These are phyloP conservation scores for Drosophila affinis DNA, from an alignment of 2,888 invertebrate species.

Conservation along the genomic window DNA sequence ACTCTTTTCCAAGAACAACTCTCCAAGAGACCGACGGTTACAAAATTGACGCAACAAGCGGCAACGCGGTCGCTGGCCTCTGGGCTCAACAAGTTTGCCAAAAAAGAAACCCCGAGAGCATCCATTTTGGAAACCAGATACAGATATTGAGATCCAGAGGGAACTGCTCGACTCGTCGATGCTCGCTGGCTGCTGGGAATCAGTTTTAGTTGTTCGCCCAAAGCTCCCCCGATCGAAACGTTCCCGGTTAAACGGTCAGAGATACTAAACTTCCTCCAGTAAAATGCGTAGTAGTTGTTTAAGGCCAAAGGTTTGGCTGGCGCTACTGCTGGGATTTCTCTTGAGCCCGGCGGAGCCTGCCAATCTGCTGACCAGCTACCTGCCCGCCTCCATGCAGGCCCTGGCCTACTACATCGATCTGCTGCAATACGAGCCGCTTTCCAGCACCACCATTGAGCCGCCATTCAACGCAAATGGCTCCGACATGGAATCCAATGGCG, in stretches of 20 bases:
- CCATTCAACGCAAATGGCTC: slow-evolving; percentile 74
- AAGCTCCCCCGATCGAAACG: slow-evolving; percentile 65
- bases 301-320: slow-evolving; percentile 23
- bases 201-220: slow-evolving; percentile 66
- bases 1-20: slow-evolving; percentile 75
- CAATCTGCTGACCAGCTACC: slow-evolving; percentile 80
- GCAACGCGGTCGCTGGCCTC: slow-evolving; percentile 73
- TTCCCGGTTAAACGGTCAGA: slow-evolving; percentile 33
- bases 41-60: slow-evolving; percentile 70
- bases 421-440: slow-evolving; percentile 82
- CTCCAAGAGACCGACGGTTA: slow-evolving; percentile 57
- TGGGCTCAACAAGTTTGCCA: slow-evolving; percentile 74
- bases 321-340: slow-evolving; percentile 25
- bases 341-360: slow-evolving; percentile 55
- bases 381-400: slow-evolving; percentile 84
- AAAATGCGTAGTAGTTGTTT: slow-evolving; percentile 67
- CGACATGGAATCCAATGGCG: slow-evolving; percentile 27
- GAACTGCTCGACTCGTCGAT: slow-evolving; percentile 73
- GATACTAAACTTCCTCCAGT: slow-evolving; percentile 7
- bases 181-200: slow-evolving; percentile 50
- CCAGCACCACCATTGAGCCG: slow-evolving; percentile 82
- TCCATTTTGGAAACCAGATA: slow-evolving; percentile 55
- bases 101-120: slow-evolving; percentile 43
- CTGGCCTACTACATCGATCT: slow-evolving; percentile 83
- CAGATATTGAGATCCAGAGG: slow-evolving; percentile 19